Evolutionary conservation across 2,113 vertebrate genomes (phyloP).

Genomic region (Tautogolabrus adspersus): DNA sequence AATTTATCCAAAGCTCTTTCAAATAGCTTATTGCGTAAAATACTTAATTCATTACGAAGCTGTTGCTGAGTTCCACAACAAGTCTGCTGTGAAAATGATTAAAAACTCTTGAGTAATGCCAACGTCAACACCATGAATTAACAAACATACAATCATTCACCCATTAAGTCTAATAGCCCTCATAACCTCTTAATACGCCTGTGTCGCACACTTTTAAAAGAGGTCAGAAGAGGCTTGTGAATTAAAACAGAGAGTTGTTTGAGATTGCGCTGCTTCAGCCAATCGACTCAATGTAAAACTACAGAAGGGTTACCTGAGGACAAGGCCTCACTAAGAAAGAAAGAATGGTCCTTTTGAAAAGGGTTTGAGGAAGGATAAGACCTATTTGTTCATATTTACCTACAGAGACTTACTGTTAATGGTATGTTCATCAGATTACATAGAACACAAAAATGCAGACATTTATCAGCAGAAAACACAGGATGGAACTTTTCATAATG

Average conservation of each 20-base stretch:
- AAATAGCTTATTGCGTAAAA: constrained; percentile 5
- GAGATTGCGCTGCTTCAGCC: neutral
- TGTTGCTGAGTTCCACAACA: neutral
- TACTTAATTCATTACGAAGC: neutral
- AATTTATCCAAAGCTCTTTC: neutral
- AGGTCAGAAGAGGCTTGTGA: constrained; percentile 10
- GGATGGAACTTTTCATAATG: neutral
- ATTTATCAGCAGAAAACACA: neutral
- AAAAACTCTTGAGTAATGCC: neutral
- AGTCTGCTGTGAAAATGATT: neutral
- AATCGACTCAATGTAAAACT: constrained; percentile 4
- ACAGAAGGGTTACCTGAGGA: constrained; percentile 9
- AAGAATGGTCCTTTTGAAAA: constrained; percentile 5
- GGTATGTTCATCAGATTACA: neutral
- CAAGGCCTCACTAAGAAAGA: neutral
- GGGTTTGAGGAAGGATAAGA: neutral
- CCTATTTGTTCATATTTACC: neutral
- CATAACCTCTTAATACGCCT: neutral
- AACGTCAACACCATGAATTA: neutral
- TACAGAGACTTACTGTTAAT: neutral
- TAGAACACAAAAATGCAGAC: neutral
- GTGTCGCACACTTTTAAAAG: neutral
- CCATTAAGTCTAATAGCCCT: too few relatives aligned
- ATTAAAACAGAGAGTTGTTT: constrained; percentile 9
- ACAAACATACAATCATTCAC: neutral